Base-by-base conservation (phyloP, 2,113 vertebrate species). In the Lontra canadensis region DNA sequence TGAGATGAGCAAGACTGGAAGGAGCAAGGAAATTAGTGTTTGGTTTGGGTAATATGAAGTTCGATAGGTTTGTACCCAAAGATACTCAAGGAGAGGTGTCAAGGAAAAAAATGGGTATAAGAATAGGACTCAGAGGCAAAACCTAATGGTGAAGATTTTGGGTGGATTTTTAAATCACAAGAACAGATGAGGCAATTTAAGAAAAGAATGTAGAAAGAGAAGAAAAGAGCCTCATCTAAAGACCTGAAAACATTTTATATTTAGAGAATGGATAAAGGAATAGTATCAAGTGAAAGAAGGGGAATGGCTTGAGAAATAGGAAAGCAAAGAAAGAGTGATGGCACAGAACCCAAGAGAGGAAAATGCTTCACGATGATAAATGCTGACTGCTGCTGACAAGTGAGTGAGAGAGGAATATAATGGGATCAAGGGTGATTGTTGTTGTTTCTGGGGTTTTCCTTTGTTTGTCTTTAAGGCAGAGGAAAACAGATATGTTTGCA, bases 101-200 rank as follows among this genome's bases (percentile, higher is more conserved):
- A 73, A 88, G 55, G 69, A 80, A 44, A 94, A 91, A 79, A 73
- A 8, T 79, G 11, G 18, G 14, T 57, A 7, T 61, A 76, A 80
- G 44, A 95, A 39, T 57, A 95, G 67, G 31, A 88, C 15, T 90
- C 76, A 93, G 79, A 95, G 59, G n/a, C 67, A 87, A 87, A 76
- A 71, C 67, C 29, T 78, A 9, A 25, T 18, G 10, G 26, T 89
- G 13, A 85, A 85, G 26, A 65, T 42, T 69, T 73, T 49, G 34
- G 23, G 34, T 47, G 20, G 71, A 79, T 87, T 96, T 93, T 93
- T 76, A 55, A 90, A 71, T 87, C 25, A 78, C 14, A 93, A 83
- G n/a, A 81, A 69, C 31, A 88, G 31, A 67, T 90, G 89, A 90
- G 29, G 20, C 79, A 3, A 76, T 89, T 95, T 85, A 74, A 87